phyloP scores from a whole-genome alignment of 2,888 invertebrate genomes.

The Chymomyza fuscimana region DNA sequence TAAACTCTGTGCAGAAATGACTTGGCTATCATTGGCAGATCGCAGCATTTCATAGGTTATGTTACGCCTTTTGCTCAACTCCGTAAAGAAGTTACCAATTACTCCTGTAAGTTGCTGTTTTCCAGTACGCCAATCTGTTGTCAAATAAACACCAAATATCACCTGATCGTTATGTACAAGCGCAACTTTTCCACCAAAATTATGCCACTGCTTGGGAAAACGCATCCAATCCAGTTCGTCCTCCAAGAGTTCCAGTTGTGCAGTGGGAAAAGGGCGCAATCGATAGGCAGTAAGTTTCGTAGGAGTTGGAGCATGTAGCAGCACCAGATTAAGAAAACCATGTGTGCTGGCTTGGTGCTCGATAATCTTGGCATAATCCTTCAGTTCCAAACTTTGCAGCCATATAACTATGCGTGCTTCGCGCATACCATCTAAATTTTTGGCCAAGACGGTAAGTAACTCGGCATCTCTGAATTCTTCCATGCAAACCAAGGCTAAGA shows the following conservation, averaged over 20 bases:
- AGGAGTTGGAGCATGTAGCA: neutral
- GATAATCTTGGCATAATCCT: neutral
- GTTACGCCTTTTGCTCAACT: too few relatives aligned
- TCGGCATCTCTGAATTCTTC: neutral
- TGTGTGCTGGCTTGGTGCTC: neutral
- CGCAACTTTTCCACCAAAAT: too few relatives aligned
- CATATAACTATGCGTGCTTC: neutral
- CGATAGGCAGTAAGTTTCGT: neutral
- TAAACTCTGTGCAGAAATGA: too few relatives aligned
- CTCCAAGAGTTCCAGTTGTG: neutral
- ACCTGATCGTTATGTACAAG: too few relatives aligned
- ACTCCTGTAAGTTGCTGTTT: too few relatives aligned
- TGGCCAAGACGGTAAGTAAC: neutral
- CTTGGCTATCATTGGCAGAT: too few relatives aligned
- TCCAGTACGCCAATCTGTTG: too few relatives aligned
- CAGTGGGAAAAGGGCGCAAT: neutral
- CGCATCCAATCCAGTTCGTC: neutral
- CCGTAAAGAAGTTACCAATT: too few relatives aligned
- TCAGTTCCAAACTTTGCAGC: neutral
- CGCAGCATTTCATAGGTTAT: too few relatives aligned
- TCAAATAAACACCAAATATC: too few relatives aligned
- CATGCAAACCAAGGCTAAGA: neutral
- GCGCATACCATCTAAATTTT: neutral
- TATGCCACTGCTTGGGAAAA: neutral
- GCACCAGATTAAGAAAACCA: neutral